A percentile compares a stretch with the other conserved stretches of the same genome.
These are phyloP conservation scores for Anguilla rostrata DNA, from an alignment of 2,113 vertebrate genomes.

Conservation along the genomic window DNA sequence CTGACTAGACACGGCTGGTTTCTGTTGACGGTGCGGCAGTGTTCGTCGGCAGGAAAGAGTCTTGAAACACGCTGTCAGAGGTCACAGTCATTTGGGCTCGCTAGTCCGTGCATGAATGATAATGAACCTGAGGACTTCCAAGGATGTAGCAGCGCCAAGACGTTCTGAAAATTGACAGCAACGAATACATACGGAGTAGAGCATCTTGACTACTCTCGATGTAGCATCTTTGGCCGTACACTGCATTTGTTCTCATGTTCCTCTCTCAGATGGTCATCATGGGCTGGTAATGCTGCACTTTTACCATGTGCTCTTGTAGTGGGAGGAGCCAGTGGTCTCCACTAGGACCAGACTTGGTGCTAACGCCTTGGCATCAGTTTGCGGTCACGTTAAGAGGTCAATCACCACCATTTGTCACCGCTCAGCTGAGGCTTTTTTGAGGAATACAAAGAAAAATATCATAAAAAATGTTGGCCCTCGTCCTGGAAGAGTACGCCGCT, in stretches of 20 bases:
- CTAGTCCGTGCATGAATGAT: not conserved
- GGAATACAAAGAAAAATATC: not conserved
- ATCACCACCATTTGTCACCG: not conserved
- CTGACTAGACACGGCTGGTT: too few relatives aligned
- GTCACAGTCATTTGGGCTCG: not conserved
- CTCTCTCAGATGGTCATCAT: not conserved
- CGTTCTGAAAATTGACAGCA: not conserved
- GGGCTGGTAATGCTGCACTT: not conserved
- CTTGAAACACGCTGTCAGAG: not conserved
- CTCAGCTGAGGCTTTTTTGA: not conserved
- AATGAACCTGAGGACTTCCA: not conserved
- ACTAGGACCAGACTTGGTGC: not conserved
- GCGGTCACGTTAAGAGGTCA: not conserved
- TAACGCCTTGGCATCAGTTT: not conserved
- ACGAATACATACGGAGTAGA: not conserved
- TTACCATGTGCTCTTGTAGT: not conserved
- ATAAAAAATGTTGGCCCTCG: not conserved
- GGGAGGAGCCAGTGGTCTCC: not conserved
- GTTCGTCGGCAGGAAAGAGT: not conserved
- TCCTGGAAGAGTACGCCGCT: not conserved
- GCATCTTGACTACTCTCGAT: not conserved
- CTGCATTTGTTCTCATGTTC: not conserved
- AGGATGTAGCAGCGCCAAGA: not conserved
- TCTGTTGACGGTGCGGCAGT: too few relatives aligned
- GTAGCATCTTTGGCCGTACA: not conserved